A percentile compares a stretch with the other conserved stretches of the same genome.
These are phyloP conservation scores for Apodemus agrarius DNA, from an alignment of 2,797 vertebrate species.

Conservation along the genomic window DNA sequence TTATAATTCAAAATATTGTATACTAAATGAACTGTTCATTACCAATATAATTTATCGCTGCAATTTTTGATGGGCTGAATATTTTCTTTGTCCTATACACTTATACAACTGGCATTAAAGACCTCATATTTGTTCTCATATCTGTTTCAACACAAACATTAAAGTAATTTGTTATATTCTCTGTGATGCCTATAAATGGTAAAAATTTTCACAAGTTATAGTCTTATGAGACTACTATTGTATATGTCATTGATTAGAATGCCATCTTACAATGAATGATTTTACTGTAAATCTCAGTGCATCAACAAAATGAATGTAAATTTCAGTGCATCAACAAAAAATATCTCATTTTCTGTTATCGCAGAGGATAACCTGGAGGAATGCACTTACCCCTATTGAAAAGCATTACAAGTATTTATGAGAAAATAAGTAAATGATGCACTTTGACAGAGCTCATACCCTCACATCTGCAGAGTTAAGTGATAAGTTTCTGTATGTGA, in stretches of 20 bases:
- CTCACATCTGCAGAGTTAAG: neutral
- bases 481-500: neutral
- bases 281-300: neutral
- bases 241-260: neutral
- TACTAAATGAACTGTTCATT: neutral
- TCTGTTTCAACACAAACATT: neutral
- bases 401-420: neutral
- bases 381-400: neutral
- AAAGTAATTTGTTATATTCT: neutral
- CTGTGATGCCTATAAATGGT: neutral
- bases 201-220: neutral
- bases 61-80: neutral
- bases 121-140: neutral
- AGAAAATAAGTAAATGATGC: constrained; percentile 6
- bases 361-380: neutral
- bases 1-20: neutral
- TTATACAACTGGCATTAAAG: neutral
- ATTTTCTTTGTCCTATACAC: neutral
- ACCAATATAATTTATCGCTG: neutral
- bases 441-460: too few species aligned
- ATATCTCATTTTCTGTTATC: neutral
- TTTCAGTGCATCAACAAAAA: neutral
- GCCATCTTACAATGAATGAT: neutral
- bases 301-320: neutral
- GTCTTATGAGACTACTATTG: neutral